A percentile compares a stretch with the other conserved stretches of the same genome.
phyloP scores from a whole-genome alignment of 2,797 vertebrate species.

The Amazona ochrocephala region DNA sequence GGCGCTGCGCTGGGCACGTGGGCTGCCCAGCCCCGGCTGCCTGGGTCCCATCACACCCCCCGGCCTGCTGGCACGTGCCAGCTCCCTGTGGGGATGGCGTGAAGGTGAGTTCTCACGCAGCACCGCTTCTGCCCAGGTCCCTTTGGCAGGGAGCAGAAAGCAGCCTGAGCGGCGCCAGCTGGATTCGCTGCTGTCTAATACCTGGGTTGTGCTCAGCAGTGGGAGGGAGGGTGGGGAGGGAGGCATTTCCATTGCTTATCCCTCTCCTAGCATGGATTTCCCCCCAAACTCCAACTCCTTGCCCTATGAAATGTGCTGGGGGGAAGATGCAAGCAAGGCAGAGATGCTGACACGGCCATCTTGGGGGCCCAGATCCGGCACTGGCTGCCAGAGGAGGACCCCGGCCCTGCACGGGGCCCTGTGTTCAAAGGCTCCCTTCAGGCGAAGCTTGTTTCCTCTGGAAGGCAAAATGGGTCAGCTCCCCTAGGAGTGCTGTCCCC shows the following conservation, averaged over 20 bases:
- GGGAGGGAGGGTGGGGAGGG: neutral
- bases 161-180: neutral
- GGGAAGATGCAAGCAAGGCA: neutral
- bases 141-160: neutral
- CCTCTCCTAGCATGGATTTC: neutral
- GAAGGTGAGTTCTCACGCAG: neutral
- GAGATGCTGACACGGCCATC: neutral
- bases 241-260: neutral
- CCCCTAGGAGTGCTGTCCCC: neutral
- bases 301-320: neutral
- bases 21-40: neutral
- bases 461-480: neutral
- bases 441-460: constrained; percentile 47
- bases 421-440: constrained; percentile 37
- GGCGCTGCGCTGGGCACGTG: neutral
- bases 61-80: neutral
- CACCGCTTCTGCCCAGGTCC: neutral
- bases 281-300: neutral
- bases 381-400: neutral
- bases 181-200: constrained; percentile 56
- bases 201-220: neutral
- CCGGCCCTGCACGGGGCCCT: neutral
- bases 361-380: neutral
- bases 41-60: fast-evolving
- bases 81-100: fast-evolving